Evolutionary conservation across 2,888 invertebrate genomes (phyloP), one percentile per base, ranked within the genome.

Genomic region (Pristionchus exspectatus): DNA sequence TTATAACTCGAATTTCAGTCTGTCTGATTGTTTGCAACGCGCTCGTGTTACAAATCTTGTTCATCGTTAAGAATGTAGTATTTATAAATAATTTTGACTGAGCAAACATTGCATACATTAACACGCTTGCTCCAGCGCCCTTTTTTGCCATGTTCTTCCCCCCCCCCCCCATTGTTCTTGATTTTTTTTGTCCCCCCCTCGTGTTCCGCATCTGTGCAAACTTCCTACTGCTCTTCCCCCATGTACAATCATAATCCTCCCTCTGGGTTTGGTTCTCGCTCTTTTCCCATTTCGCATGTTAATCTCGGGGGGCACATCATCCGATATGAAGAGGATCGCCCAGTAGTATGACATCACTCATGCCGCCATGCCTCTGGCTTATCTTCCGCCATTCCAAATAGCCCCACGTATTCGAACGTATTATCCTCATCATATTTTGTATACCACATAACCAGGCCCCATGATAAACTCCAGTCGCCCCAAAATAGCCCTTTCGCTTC

Each of bases 201-300:
- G n/a, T n/a, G 63, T 63, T n/a, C 63, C n/a, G 27, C 50, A 87
- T 27, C 66, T 56, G 69, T 72, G 44, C 87, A 54, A 50, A 54
- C 88, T 33, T 74, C 63, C 50, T 56, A 33, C 74, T 56, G n/a
- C 21, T 44, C 69, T 74, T 56, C 54, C 54, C 38, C 56, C 88
- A 16, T 74, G 77, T 33, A n/a, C 86, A 59, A 50, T 54, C 81
- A 81, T 81, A 81, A 81, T 81, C 81, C 50, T n/a, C 63, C 50
- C 81, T n/a, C 30, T 38, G 38, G 74, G 74, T 63, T 63, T 21
- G 12, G 56, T 21, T 56, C 56, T 63, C 24, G 24, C 86, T n/a
- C 59, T 33, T 38, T 63, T 21, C 86, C 59, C 66, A 21, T 38
- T 86, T 66, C 24, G 24, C 30, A 30, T 86, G 63, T 38, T 21